Conservation (phyloP, 2,113 vertebrate genomes). For the Erpornis zantholeuca region DNA sequence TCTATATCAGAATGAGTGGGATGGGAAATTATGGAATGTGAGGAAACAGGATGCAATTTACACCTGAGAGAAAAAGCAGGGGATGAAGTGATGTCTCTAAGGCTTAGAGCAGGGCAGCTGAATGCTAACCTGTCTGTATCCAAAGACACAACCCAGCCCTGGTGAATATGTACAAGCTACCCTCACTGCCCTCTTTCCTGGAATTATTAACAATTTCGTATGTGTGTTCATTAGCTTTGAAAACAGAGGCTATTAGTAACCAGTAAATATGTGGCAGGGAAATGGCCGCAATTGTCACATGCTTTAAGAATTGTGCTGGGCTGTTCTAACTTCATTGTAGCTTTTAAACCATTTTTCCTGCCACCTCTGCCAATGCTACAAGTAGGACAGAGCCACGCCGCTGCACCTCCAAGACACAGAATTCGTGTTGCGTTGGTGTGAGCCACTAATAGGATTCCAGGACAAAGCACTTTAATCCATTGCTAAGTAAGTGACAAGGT, state of each 20-base stretch:
- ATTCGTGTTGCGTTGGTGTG: neutral
- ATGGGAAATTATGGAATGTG: neutral
- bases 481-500: conserved; percentile 18
- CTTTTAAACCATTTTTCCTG: neutral
- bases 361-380: neutral
- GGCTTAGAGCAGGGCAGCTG: neutral
- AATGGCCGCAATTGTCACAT: neutral
- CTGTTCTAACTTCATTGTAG: neutral
- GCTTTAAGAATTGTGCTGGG: neutral
- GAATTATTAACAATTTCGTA: neutral
- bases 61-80: neutral
- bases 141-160: neutral
- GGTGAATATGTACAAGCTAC: neutral
- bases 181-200: neutral
- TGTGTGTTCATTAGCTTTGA: neutral
- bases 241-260: neutral
- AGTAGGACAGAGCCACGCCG: neutral
- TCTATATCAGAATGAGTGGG: neutral
- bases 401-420: neutral
- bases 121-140: too few species aligned
- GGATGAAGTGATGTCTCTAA: neutral
- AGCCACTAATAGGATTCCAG: conserved; percentile 45
- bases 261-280: neutral
- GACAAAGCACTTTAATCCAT: conserved; percentile 43
- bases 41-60: neutral